These are phyloP conservation scores for Epizoanthus stellaris DNA, from an alignment of 92 coral and sea anemone species.

Conservation along the genomic window DNA sequence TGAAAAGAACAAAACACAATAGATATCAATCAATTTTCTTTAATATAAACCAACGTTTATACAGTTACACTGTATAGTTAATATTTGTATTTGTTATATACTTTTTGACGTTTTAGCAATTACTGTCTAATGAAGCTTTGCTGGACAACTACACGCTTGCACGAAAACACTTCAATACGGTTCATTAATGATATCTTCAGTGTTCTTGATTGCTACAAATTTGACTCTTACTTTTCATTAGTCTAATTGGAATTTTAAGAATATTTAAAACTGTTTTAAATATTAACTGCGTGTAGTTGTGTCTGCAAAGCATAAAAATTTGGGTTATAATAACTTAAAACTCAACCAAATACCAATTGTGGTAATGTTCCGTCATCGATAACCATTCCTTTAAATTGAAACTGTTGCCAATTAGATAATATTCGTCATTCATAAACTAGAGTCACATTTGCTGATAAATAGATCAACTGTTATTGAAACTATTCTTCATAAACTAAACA, in stretches of 20 bases:
- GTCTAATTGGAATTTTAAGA: constrained; percentile 9
- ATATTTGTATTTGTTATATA: constrained; percentile 11
- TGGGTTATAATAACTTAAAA: constrained; percentile 12
- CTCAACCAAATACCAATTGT: constrained; percentile 3
- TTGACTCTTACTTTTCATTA: constrained; percentile 22
- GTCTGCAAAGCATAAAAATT: constrained; percentile 31
- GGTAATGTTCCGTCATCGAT: constrained; percentile 12
- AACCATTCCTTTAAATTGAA: constrained; percentile 19
- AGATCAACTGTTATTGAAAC: not conserved
- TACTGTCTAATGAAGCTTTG: constrained; percentile 24
- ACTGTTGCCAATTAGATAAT: constrained; percentile 22
- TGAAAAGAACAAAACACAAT: constrained; percentile 25
- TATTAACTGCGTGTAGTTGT: constrained; percentile 24
- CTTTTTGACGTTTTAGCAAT: constrained; percentile 12
- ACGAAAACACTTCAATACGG: constrained; percentile 23
- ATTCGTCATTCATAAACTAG: constrained; percentile 21
- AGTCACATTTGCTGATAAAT: constrained; percentile 13
- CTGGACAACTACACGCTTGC: constrained; percentile 30
- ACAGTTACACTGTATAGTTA: constrained; percentile 15
- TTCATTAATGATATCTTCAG: constrained; percentile 23
- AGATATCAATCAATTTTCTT: constrained; percentile 17
- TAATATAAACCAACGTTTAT: constrained; percentile 15
- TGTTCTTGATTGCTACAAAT: constrained; percentile 28
- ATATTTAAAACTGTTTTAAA: constrained; percentile 10
- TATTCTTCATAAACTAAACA: constrained; percentile 16